A percentile compares a stretch with the other conserved stretches of the same genome.
phyloP scores from a whole-genome alignment of 2,113 vertebrate genomes.

The Desmodus rotundus region DNA sequence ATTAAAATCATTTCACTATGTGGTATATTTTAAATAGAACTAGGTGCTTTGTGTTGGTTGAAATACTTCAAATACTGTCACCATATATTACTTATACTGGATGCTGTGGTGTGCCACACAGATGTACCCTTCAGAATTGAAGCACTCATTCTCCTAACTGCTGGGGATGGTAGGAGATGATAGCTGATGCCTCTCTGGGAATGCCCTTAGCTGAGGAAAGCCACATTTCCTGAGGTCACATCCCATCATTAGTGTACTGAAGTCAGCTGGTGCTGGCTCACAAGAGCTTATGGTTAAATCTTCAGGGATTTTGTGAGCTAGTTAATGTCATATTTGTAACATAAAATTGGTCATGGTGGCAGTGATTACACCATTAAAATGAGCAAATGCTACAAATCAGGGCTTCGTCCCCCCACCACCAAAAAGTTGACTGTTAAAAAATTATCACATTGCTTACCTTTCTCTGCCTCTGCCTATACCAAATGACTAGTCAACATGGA shows the following conservation, averaged over 20 bases:
- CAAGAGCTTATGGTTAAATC: not conserved
- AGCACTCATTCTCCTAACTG: not conserved
- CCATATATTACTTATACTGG: not conserved
- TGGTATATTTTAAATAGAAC: slow-evolving; percentile 16
- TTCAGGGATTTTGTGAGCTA: not conserved
- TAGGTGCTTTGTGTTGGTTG: slow-evolving; percentile 4
- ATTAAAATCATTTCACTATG: slow-evolving; percentile 28
- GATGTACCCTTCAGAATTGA: not conserved
- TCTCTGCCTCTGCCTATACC: not conserved
- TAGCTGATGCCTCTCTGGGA: not conserved
- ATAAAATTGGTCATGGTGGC: not conserved
- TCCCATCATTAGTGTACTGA: not conserved
- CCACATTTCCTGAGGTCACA: not conserved
- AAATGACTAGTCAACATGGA: not conserved
- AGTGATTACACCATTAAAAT: slow-evolving; percentile 20
- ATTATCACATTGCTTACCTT: not conserved
- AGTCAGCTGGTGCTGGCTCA: not conserved
- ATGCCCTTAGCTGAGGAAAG: not conserved
- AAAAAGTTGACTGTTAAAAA: not conserved
- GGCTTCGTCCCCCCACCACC: not conserved
- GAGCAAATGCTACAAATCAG: slow-evolving; percentile 14
- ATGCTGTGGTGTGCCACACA: not conserved
- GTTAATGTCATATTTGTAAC: not conserved
- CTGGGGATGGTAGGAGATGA: not conserved
- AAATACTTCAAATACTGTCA: slow-evolving; percentile 18